Evolutionary conservation across 2,888 invertebrate genomes (phyloP).

Genomic region (Pristionchus arcanus): DNA sequence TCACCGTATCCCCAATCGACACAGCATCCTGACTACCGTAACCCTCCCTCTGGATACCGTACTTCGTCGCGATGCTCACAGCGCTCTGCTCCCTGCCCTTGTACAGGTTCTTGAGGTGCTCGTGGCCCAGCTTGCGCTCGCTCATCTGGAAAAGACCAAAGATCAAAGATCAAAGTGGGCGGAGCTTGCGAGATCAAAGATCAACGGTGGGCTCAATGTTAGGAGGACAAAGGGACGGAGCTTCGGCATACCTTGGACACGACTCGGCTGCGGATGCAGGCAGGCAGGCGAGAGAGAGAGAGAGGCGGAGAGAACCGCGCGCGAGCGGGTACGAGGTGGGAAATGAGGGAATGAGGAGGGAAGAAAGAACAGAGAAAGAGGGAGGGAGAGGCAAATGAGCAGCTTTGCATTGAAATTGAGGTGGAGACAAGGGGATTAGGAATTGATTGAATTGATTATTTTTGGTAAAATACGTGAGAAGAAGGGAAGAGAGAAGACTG

Average conservation of each 20-base stretch:
- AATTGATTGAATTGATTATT: no score
- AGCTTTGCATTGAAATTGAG: neutral
- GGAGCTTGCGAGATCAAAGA: neutral
- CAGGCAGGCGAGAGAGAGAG: neutral
- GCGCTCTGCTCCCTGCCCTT: neutral
- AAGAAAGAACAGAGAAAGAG: neutral
- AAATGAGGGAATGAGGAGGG: neutral
- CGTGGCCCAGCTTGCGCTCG: neutral
- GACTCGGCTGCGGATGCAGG: neutral
- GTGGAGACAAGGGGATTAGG: neutral
- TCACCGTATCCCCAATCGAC: neutral
- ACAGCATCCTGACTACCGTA: neutral
- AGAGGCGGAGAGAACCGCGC: neutral
- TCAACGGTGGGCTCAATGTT: no score
- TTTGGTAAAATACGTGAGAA: no score
- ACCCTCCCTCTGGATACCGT: neutral
- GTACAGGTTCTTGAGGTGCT: constrained; percentile 1
- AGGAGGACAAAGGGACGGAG: constrained; percentile 3
- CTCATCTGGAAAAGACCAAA: neutral
- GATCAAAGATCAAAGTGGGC: neutral
- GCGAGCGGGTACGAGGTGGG: neutral
- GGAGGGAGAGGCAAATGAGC: neutral
- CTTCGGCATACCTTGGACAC: neutral
- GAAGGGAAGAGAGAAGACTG: no score
- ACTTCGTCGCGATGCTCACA: neutral